Base-by-base conservation (phyloP, 2,113 vertebrate species). In the Gopherus flavomarginatus region DNA sequence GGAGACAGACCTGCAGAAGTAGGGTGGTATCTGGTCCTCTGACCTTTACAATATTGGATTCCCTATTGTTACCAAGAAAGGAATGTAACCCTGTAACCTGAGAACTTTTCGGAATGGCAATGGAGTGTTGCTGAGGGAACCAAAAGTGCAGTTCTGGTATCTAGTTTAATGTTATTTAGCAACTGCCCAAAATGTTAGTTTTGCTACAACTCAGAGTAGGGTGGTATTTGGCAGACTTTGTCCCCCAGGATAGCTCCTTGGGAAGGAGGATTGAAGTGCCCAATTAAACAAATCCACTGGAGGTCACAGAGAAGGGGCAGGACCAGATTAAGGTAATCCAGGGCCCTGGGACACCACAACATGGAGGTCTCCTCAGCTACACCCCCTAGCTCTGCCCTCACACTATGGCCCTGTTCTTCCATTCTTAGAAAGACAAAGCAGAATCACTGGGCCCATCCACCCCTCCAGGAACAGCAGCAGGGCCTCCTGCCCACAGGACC, bases 31-130 rank as follows among this genome's bases (percentile, higher is more conserved):
- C 86, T 44, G 42, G 22, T 44, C 42, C 42, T 88, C 88, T 88
- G 86, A 85, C 91, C 86, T 72, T 83, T 49, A 56, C 81, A 85
- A 80, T 85, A 88, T 88, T 86, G 79, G 75, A 88, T 85, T 75
- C 54, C 57, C 49, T 82, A 84, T 92, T 92, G 81, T 88, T 80
- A 42, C 86, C 24, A 52, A 85, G 82, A 79, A 81, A 88, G 65
- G 86, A 92, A 88, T 88, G 81, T 81, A 56, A 92, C 86, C 91
- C 81, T 69, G 56, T 88, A 92, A 88, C 86, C 86, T 50, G 85
- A 50, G 50, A 88, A 92, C 86, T 88, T 92, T 92, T 82, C 79
- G 9, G 91, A 57, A 59, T 85, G 69, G 84, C 86, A 92, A 84
- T 65, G 56, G 86, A 88, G 80, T 47, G 69, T 84, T 92, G 77